Conservation (phyloP, 2,888 invertebrate species). For the Macrophya annulata region DNA sequence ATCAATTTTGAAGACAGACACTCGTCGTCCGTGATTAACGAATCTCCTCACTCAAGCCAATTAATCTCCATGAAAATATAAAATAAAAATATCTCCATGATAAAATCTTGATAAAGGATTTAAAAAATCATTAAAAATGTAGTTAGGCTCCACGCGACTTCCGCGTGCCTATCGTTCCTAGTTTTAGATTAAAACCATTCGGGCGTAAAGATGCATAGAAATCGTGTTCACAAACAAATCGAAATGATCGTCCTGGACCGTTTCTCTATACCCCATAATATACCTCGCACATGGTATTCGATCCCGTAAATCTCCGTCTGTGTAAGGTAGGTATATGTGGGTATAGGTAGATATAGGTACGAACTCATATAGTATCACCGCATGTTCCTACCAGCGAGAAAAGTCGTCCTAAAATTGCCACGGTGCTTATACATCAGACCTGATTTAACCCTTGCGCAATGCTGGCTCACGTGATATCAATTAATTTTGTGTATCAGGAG, state of each 20-base stretch:
- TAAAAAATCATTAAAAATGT: slow-evolving; percentile 9
- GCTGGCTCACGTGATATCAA: slow-evolving; percentile 77
- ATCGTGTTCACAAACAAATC: background rate
- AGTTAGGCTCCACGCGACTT: slow-evolving; percentile 35
- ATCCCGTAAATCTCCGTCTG: slow-evolving; percentile 7
- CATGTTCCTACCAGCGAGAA: background rate
- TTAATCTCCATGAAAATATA: slow-evolving; percentile 52
- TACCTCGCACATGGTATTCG: background rate
- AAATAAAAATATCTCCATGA: too few species aligned
- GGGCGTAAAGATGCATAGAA: slow-evolving; percentile 46
- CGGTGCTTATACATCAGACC: slow-evolving; percentile 71
- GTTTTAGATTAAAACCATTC: slow-evolving; percentile 45
- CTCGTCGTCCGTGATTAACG: slow-evolving; percentile 50
- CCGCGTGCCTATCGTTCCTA: slow-evolving; percentile 38
- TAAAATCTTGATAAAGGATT: slow-evolving; percentile 37
- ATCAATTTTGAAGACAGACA: slow-evolving; percentile 42
- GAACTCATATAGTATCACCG: background rate
- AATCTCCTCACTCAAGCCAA: slow-evolving; percentile 35
- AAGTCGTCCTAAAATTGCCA: slow-evolving; percentile 67
- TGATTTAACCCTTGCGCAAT: slow-evolving; percentile 60
- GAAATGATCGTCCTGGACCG: background rate
- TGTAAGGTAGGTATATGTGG: background rate
- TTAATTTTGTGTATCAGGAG: slow-evolving; percentile 73
- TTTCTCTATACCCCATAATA: background rate
- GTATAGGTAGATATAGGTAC: background rate